Conservation (phyloP, 2,888 invertebrate species). For the Dione vanillae region DNA sequence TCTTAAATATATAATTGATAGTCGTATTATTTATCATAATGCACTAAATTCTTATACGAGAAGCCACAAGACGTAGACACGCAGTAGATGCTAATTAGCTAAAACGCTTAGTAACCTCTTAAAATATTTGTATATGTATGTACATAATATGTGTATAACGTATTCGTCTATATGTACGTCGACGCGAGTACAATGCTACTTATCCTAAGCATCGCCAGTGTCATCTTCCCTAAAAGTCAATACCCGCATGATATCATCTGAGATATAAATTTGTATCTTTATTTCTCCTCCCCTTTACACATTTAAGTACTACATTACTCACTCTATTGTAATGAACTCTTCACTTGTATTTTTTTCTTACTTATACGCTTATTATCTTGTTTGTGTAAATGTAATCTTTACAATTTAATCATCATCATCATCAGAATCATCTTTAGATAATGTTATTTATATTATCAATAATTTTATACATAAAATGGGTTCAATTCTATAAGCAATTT, state of each 20-base stretch:
- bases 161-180: too few relatives aligned
- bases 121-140: background rate
- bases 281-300: slow-evolving; percentile 19
- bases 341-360: background rate
- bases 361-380: background rate
- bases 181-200: background rate
- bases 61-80: background rate
- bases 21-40: background rate
- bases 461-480: too few relatives aligned
- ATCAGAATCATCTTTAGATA: too few relatives aligned
- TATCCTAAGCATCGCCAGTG: slow-evolving; percentile 13
- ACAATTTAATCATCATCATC: too few relatives aligned
- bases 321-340: slow-evolving; percentile 22
- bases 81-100: background rate
- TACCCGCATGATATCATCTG: slow-evolving; percentile 36
- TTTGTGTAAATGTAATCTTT: background rate
- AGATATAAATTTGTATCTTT: slow-evolving; percentile 22
- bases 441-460: too few relatives aligned
- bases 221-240: slow-evolving; percentile 31
- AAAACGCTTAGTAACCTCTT: background rate
- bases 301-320: slow-evolving; percentile 26
- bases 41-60: background rate
- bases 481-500: too few relatives aligned
- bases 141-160: too few relatives aligned
- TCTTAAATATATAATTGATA: background rate